A percentile compares a stretch with the other conserved stretches of the same genome.
Conservation (phyloP, 2,888 invertebrate genomes). For the Plebejus melissa region DNA sequence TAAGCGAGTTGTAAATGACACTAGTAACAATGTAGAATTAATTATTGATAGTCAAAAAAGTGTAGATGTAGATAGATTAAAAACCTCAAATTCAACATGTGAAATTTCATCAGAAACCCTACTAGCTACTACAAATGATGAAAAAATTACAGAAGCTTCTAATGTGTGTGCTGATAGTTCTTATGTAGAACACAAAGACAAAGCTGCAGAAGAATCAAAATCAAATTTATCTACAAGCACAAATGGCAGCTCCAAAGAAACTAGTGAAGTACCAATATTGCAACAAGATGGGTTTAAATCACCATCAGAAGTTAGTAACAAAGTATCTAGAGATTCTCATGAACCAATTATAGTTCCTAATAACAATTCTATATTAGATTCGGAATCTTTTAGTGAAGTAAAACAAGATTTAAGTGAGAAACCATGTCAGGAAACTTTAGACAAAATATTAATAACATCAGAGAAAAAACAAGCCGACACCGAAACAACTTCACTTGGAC, state of each 20-base stretch:
- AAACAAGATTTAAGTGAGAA: constrained; percentile 1
- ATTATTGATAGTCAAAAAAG: constrained; percentile 33
- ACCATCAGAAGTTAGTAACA: background rate
- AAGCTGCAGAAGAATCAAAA: background rate
- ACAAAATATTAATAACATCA: background rate
- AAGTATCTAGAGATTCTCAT: background rate
- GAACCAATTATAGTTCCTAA: background rate
- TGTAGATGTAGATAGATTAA: constrained; percentile 27
- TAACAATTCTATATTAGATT: background rate
- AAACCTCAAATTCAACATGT: constrained; percentile 43
- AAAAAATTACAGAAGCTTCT: constrained; percentile 34
- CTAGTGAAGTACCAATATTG: background rate
- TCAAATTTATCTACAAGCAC: background rate
- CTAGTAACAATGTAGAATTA: constrained; percentile 33
- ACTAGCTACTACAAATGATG: constrained; percentile 56
- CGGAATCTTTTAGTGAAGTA: background rate
- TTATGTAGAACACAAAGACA: constrained; percentile 7
- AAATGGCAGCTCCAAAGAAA: background rate
- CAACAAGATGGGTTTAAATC: background rate
- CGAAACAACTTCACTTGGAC: background rate
- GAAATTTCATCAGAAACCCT: constrained; percentile 62
- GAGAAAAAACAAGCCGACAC: background rate
- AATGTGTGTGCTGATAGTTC: background rate
- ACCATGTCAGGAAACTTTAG: background rate
- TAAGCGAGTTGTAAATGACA: constrained; percentile 48